phyloP scores from a whole-genome alignment of 2,797 vertebrate species.

The Trachurus trachurus region DNA sequence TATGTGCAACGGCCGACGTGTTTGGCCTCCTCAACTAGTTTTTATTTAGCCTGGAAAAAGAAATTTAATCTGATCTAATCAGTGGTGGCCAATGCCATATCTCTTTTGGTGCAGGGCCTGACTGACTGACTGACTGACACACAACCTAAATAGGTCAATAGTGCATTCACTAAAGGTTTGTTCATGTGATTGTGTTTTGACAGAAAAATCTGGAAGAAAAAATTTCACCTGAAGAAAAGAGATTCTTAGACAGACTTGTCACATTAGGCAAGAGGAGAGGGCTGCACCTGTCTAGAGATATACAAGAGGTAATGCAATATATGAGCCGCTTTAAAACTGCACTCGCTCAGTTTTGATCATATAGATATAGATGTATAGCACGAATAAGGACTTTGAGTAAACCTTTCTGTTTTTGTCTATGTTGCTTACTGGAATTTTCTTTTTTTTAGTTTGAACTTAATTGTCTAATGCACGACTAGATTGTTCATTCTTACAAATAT shows the following conservation, averaged over 20 bases:
- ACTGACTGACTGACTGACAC: neutral
- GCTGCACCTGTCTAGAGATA: slow-evolving; percentile 91
- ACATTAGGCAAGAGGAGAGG: slow-evolving; percentile 92
- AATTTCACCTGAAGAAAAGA: slow-evolving; percentile 89
- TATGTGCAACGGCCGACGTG: neutral
- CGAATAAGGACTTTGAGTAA: neutral
- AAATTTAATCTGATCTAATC: slow-evolving; percentile 39
- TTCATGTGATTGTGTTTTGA: slow-evolving; percentile 52
- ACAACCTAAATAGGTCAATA: slow-evolving; percentile 1
- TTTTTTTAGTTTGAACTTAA: neutral
- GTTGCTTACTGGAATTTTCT: no score
- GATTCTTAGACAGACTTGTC: slow-evolving; percentile 91
- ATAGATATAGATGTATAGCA: neutral
- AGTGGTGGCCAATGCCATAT: neutral
- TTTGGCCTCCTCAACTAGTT: slow-evolving; percentile 14
- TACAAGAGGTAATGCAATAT: slow-evolving; percentile 86
- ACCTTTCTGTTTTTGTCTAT: neutral
- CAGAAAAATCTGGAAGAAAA: slow-evolving; percentile 87
- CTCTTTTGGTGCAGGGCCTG: neutral
- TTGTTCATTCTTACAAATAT: no score
- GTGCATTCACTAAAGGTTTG: neutral
- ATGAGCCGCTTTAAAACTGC: neutral
- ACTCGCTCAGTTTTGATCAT: neutral
- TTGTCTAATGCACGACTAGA: neutral
- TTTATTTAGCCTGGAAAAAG: slow-evolving; percentile 47